Evolutionary conservation across 2,888 invertebrate genomes (phyloP).

Genomic region (Eupelmus urozonus): DNA sequence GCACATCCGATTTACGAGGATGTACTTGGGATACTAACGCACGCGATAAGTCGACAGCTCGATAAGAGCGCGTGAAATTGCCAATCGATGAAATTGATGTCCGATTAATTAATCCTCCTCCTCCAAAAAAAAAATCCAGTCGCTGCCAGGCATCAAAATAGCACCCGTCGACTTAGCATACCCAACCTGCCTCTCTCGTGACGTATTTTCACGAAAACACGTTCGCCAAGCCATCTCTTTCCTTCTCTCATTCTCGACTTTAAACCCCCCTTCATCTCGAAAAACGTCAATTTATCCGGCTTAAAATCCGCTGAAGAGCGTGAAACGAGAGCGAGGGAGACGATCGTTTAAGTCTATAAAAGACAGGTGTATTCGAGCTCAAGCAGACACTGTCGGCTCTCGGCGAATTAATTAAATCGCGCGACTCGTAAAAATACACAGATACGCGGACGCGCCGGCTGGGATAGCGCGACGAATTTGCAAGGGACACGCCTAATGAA

Average conservation of each 20-base stretch:
- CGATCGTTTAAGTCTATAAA: constrained; percentile 12
- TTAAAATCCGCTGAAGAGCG: constrained; percentile 7
- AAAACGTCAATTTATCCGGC: constrained; percentile 35
- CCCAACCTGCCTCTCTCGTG: too few species aligned
- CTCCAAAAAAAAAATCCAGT: too few species aligned
- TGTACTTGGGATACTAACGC: too few species aligned
- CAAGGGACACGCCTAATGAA: constrained; percentile 64
- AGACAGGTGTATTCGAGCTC: constrained; percentile 13
- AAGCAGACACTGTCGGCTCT: not conserved
- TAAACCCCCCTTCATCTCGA: not conserved
- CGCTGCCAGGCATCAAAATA: too few species aligned
- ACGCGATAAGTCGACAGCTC: too few species aligned
- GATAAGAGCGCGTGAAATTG: too few species aligned
- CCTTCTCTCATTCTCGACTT: too few species aligned
- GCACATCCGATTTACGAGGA: too few species aligned
- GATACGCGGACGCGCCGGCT: not conserved
- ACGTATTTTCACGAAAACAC: too few species aligned
- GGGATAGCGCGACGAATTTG: not conserved
- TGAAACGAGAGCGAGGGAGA: constrained; percentile 27
- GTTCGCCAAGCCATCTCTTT: too few species aligned
- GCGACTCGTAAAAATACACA: not conserved
- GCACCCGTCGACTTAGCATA: not conserved
- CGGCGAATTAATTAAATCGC: constrained; percentile 46
- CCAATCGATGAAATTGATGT: too few species aligned
- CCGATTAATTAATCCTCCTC: not conserved